Evolutionary conservation across 2,888 invertebrate species (phyloP).

Genomic region (Dilophus febrilis): DNA sequence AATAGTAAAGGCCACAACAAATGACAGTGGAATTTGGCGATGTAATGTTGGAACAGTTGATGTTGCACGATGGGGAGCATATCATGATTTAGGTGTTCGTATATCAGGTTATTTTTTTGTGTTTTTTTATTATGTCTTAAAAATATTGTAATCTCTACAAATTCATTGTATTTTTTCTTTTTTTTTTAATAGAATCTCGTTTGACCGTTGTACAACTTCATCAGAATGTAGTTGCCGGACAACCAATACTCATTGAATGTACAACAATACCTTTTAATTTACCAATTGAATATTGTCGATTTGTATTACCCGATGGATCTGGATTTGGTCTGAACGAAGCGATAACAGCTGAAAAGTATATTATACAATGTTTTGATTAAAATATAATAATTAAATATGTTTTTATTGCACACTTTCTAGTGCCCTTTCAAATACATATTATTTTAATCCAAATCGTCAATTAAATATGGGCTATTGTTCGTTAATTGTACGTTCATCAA

Average conservation of each 20-base stretch:
- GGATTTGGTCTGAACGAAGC: conserved; percentile 31
- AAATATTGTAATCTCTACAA: too few relatives aligned
- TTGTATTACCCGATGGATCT: conserved; percentile 26
- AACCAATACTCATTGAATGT: conserved; percentile 27
- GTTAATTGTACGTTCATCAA: conserved; percentile 26
- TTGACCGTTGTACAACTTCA: conserved; percentile 27
- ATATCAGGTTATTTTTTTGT: conserved; percentile 25
- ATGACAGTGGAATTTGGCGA: conserved; percentile 31
- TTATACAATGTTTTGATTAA: conserved; percentile 7
- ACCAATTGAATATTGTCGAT: conserved; percentile 34
- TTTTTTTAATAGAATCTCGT: conserved; percentile 13
- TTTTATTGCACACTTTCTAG: conserved; percentile 18
- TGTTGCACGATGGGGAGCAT: conserved; percentile 27
- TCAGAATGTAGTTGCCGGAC: conserved; percentile 17
- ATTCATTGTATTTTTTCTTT: neutral
- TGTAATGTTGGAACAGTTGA: conserved; percentile 33
- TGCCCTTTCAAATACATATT: conserved; percentile 28
- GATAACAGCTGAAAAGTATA: conserved; percentile 28
- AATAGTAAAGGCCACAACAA: conserved; percentile 21
- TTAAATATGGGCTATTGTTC: conserved; percentile 33
- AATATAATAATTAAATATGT: conserved; percentile 3
- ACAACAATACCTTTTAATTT: conserved; percentile 29
- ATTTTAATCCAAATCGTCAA: conserved; percentile 27
- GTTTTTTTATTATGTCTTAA: too few relatives aligned
- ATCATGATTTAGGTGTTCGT: conserved; percentile 24